These are phyloP conservation scores for Lagria hirta DNA, from an alignment of 2,888 invertebrate species.

Conservation along the genomic window DNA sequence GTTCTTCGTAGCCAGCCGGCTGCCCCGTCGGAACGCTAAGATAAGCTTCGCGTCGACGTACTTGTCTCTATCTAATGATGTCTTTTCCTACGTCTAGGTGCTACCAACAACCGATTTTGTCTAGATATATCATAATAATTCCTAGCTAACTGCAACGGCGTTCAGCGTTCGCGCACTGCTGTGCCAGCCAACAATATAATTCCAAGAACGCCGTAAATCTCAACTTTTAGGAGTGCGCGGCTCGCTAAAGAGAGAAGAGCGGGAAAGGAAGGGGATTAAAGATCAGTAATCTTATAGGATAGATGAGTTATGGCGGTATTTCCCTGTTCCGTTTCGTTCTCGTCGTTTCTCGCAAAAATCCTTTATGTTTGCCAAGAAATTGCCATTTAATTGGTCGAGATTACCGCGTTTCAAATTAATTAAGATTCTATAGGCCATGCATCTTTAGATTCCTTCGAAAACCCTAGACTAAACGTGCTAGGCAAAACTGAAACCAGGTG, in stretches of 20 bases:
- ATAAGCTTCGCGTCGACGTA: slow-evolving; percentile 49
- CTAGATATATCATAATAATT: slow-evolving; percentile 60
- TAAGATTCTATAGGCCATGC: slow-evolving; percentile 56
- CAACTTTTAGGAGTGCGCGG: slow-evolving; percentile 64
- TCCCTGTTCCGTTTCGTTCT: slow-evolving; percentile 50
- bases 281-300: slow-evolving; percentile 73
- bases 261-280: slow-evolving; percentile 68
- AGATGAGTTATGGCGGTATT: slow-evolving; percentile 68
- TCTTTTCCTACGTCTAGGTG: slow-evolving; percentile 48
- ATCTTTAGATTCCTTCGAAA: slow-evolving; percentile 47
- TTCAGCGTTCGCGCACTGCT: slow-evolving; percentile 45
- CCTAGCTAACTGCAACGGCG: slow-evolving; percentile 54
- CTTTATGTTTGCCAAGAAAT: slow-evolving; percentile 55
- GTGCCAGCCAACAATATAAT: slow-evolving; percentile 65
- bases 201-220: slow-evolving; percentile 69
- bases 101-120: slow-evolving; percentile 55
- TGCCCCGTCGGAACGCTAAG: slow-evolving; percentile 43
- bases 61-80: slow-evolving; percentile 48
- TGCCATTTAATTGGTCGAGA: slow-evolving; percentile 55
- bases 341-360: slow-evolving; percentile 52
- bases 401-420: slow-evolving; percentile 55
- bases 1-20: slow-evolving; percentile 40
- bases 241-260: slow-evolving; percentile 58
- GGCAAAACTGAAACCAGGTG: slow-evolving; percentile 38
- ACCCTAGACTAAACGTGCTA: slow-evolving; percentile 9